A percentile compares a stretch with the other conserved stretches of the same genome.
Conservation (phyloP, 2,797 vertebrate genomes). For the Sphenopsis melanotis region DNA sequence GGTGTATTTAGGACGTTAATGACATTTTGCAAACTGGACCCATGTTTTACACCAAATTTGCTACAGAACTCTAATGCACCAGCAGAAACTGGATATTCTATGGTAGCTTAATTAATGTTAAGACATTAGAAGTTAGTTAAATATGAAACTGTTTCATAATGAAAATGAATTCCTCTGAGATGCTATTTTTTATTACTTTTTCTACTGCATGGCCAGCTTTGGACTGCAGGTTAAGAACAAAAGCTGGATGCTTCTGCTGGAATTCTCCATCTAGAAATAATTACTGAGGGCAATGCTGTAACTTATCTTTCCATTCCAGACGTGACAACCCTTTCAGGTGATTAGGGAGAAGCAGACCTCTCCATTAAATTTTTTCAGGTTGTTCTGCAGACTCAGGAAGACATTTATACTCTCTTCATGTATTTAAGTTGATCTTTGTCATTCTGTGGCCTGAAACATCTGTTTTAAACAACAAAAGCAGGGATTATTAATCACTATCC, state of each 20-base stretch:
- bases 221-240: slow-evolving; percentile 40
- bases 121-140: not conserved
- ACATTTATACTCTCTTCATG: not conserved
- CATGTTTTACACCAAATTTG: not conserved
- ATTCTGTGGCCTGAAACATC: not conserved
- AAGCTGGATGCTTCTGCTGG: slow-evolving; percentile 29
- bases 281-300: not conserved
- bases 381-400: slow-evolving; percentile 23
- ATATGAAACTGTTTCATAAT: slow-evolving; percentile 12
- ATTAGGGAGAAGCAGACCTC: slow-evolving; percentile 4
- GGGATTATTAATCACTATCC: slow-evolving; percentile 9
- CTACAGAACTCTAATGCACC: not conserved
- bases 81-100: not conserved
- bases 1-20: rapidly evolving
- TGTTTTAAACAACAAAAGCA: slow-evolving; percentile 29
- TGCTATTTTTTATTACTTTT: slow-evolving; percentile 10
- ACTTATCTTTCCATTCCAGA: slow-evolving; percentile 52
- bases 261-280: slow-evolving; percentile 24
- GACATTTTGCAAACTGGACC: not conserved
- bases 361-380: not conserved
- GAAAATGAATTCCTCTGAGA: slow-evolving; percentile 1
- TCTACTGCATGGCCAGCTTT: not conserved
- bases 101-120: not conserved
- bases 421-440: slow-evolving; percentile 33
- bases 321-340: not conserved